Conservation (phyloP, 2,113 vertebrate species). For the Chaetodon trifascialis region DNA sequence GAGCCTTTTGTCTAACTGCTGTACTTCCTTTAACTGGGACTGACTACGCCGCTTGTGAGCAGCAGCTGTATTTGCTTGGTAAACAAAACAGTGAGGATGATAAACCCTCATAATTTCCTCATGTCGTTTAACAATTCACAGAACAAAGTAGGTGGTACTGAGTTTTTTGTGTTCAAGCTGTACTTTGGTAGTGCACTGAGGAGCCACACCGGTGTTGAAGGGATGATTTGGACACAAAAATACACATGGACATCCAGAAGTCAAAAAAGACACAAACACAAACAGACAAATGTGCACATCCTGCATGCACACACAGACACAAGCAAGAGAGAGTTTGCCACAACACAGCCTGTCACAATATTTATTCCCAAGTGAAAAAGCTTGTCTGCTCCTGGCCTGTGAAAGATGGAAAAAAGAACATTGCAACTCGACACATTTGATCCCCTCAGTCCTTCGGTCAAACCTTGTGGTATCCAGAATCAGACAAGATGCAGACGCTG, state of each 20-base stretch:
- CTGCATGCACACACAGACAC: conserved; percentile 3
- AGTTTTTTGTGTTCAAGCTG: neutral
- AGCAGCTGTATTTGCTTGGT: conserved; percentile 61
- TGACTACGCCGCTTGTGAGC: conserved; percentile 36
- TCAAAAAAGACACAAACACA: neutral
- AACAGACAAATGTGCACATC: conserved; percentile 12
- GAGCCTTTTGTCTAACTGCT: conserved; percentile 67
- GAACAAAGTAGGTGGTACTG: conserved; percentile 4
- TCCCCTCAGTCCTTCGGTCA: conserved; percentile 42
- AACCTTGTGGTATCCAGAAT: conserved; percentile 53
- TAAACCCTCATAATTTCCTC: conserved; percentile 6
- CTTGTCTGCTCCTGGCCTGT: conserved; percentile 13
- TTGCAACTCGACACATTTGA: conserved; percentile 41
- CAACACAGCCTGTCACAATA: conserved; percentile 38
- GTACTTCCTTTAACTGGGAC: conserved; percentile 51
- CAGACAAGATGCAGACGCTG: conserved; percentile 61
- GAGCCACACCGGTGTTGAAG: neutral
- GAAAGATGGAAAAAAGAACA: conserved; percentile 21
- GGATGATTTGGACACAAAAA: conserved; percentile 4
- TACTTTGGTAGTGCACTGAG: neutral
- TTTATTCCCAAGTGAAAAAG: conserved; percentile 54
- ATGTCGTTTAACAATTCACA: conserved; percentile 4
- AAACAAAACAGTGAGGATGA: conserved; percentile 37
- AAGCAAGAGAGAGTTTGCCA: conserved; percentile 10
- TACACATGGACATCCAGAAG: conserved; percentile 4